These are phyloP conservation scores for Colaptes auratus DNA, from an alignment of 2,113 vertebrate genomes.

Conservation along the genomic window DNA sequence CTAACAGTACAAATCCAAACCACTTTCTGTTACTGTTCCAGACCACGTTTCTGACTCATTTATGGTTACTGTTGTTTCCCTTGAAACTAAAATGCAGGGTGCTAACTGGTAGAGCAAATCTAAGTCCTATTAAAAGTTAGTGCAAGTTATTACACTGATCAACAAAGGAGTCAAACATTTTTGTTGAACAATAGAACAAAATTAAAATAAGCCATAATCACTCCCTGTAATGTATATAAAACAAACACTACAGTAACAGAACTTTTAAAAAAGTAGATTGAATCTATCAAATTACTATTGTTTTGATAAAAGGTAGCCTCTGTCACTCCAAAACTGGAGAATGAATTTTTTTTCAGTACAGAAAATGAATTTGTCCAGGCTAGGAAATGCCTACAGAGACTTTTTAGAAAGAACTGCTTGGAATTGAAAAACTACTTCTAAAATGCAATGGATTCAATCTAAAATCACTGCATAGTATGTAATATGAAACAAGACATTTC, in stretches of 20 bases:
- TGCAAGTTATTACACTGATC: not conserved
- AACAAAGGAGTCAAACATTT: not conserved
- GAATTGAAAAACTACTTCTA: slow-evolving; percentile 53
- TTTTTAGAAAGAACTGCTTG: slow-evolving; percentile 49
- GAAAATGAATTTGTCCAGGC: slow-evolving; percentile 35
- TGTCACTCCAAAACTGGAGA: slow-evolving; percentile 12
- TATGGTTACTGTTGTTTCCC: not conserved
- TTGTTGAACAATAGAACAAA: not conserved
- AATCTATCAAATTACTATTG: not conserved
- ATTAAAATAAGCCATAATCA: not conserved
- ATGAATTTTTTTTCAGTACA: slow-evolving; percentile 14
- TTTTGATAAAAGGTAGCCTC: not conserved
- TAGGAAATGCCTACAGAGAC: slow-evolving; percentile 62
- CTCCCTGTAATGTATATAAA: not conserved
- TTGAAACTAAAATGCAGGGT: not conserved
- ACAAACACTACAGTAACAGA: not conserved
- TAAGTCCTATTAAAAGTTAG: not conserved
- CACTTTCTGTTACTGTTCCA: not conserved
- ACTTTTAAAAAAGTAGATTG: not conserved
- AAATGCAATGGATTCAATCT: slow-evolving; percentile 37
- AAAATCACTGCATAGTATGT: slow-evolving; percentile 33
- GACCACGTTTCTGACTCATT: not conserved
- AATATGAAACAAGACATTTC: slow-evolving; percentile 36
- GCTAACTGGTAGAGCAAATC: not conserved
- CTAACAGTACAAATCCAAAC: too few relatives aligned